Evolutionary conservation across 2,797 vertebrate genomes (phyloP), one percentile per base, ranked within the genome.

Genomic region (Geotrypetes seraphini): DNA sequence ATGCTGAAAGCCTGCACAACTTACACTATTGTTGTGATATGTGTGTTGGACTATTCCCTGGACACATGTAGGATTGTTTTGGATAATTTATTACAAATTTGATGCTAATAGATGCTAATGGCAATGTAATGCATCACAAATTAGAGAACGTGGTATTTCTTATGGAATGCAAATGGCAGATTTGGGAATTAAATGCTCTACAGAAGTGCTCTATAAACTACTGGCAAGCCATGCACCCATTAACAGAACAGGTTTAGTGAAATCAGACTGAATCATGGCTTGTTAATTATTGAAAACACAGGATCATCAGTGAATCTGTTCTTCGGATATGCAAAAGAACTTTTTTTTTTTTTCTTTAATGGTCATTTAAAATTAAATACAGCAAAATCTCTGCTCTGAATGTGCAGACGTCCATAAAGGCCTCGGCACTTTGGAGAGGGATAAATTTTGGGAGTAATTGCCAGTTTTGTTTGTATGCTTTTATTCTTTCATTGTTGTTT

Each of bases 71-170:
- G 25, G 22, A 35, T 22, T 5, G 22, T 36, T 19, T 15, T 43
- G 16, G 44, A 44, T 44, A 36, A 44, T 44, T 44, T 28, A 44
- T 23, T 5, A 31, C 28, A 24, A 19, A 41, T 36, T 30, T 36
- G 22, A 27, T 26, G 22, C 27, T 44, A 44, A 44, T 36, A 33
- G 33, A 24, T 23, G 8, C 15, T 35, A 43, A 43, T 36, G 28
- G 27, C 8, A 20, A 14, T 20, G 28, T 11, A 25, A 15, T 19
- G 24, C 24, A 9, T 14, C 13, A 12, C n/a, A n/a, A n/a, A n/a
- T n/a, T n/a, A n/a, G n/a, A n/a, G n/a, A n/a, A n/a, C n/a, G n/a
- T n/a, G n/a, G n/a, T n/a, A n/a, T n/a, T n/a, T n/a, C n/a, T n/a
- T n/a, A n/a, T n/a, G n/a, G n/a, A n/a, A n/a, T n/a, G n/a, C n/a